Evolutionary conservation across 2,888 invertebrate genomes (phyloP).

Genomic region (Germaria angustata): DNA sequence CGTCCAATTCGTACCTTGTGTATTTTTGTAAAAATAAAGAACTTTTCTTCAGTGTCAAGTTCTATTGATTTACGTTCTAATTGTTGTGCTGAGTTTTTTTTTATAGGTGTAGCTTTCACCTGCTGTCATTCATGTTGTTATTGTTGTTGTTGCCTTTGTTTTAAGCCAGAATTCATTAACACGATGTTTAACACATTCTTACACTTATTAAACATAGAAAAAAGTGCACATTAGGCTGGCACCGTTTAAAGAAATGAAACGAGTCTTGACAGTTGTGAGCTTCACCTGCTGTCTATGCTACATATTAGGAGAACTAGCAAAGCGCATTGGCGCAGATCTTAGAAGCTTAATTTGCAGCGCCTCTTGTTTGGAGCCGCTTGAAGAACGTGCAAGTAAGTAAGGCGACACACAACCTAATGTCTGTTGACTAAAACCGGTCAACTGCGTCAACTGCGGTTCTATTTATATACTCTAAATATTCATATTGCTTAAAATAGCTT

Average conservation of each 20-base stretch:
- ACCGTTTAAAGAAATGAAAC: not conserved
- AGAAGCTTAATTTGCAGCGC: no score
- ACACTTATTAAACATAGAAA: not conserved
- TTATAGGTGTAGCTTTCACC: not conserved
- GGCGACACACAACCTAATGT: no score
- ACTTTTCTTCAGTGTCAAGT: constrained; percentile 59
- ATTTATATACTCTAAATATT: no score
- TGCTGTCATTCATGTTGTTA: not conserved
- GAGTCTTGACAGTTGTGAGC: no score
- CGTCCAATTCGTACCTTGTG: not conserved
- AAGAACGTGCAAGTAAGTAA: no score
- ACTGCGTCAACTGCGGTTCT: no score
- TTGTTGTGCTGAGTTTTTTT: not conserved
- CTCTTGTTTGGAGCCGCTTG: no score
- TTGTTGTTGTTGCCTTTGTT: not conserved
- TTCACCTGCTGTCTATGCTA: no score
- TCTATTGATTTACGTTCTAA: constrained; percentile 53
- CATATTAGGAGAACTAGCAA: no score
- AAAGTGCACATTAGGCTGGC: not conserved
- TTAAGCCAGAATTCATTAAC: constrained; percentile 47
- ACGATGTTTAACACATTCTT: constrained; percentile 21
- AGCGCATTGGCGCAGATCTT: no score
- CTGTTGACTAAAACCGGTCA: no score
- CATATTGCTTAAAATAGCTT: no score
- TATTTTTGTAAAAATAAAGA: constrained; percentile 8